phyloP scores from a whole-genome alignment of 2,113 vertebrate genomes.

The Baryphthengus martii region DNA sequence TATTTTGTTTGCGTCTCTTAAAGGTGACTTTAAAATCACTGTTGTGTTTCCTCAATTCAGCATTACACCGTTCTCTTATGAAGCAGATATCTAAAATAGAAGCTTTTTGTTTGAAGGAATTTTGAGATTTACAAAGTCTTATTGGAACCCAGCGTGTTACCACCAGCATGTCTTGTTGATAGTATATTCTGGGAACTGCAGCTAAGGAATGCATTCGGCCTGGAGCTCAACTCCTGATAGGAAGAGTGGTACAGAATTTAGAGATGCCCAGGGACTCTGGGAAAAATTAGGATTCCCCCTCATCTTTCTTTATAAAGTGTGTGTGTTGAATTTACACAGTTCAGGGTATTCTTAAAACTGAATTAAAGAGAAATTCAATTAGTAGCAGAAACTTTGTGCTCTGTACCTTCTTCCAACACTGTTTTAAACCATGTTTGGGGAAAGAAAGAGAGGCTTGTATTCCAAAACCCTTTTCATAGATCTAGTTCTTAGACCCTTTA shows the following conservation, averaged over 20 bases:
- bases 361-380: too few species aligned
- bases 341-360: too few species aligned
- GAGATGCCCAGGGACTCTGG: neutral
- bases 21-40: neutral
- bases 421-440: neutral
- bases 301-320: neutral
- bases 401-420: neutral
- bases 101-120: neutral
- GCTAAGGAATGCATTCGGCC: neutral
- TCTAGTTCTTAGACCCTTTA: neutral
- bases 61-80: neutral
- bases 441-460: neutral
- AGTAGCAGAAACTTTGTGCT: neutral
- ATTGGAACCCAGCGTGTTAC: neutral
- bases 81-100: neutral
- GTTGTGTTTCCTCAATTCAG: neutral
- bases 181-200: neutral
- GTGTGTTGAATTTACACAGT: neutral
- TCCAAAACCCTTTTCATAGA: neutral
- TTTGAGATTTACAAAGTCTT: neutral
- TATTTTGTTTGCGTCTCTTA: neutral
- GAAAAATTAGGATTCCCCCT: neutral
- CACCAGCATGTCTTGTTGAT: neutral
- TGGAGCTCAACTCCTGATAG: neutral
- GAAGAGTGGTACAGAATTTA: neutral